These are phyloP conservation scores for Ceyx cyanopectus DNA, from an alignment of 2,113 vertebrate genomes.

Conservation along the genomic window DNA sequence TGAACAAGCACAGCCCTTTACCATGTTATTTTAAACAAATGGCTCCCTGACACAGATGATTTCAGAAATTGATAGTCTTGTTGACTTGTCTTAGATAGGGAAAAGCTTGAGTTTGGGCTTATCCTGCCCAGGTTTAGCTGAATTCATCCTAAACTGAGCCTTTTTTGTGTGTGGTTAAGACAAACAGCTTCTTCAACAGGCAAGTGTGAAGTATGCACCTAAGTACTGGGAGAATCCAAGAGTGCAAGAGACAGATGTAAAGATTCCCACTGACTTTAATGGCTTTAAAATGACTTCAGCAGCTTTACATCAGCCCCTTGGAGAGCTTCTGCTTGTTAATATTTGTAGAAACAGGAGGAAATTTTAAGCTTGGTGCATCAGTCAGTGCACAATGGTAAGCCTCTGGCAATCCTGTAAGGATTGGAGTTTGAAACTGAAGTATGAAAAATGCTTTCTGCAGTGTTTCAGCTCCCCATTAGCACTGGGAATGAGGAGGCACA, in stretches of 20 bases:
- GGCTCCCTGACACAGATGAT: not conserved
- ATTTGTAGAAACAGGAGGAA: not conserved
- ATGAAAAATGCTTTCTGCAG: not conserved
- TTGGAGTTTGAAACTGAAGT: not conserved
- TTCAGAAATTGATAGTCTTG: not conserved
- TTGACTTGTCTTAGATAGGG: not conserved
- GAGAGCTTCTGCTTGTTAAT: not conserved
- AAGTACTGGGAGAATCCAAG: not conserved
- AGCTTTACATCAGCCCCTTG: not conserved
- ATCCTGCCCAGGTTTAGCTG: not conserved
- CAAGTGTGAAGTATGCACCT: not conserved
- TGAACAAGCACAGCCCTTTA: not conserved
- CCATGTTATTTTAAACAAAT: not conserved
- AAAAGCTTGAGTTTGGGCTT: not conserved
- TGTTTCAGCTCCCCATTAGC: not conserved
- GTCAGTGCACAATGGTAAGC: not conserved
- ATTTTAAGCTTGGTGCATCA: not conserved
- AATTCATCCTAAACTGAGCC: not conserved
- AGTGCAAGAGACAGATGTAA: not conserved
- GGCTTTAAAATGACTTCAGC: constrained; percentile 15
- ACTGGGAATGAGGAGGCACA: not conserved
- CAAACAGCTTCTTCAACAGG: not conserved
- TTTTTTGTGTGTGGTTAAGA: not conserved
- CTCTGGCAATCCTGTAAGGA: not conserved
- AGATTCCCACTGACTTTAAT: not conserved